Conservation (phyloP, 1,140 invertebrate genomes). For the Anagrus nilaparvatae region DNA sequence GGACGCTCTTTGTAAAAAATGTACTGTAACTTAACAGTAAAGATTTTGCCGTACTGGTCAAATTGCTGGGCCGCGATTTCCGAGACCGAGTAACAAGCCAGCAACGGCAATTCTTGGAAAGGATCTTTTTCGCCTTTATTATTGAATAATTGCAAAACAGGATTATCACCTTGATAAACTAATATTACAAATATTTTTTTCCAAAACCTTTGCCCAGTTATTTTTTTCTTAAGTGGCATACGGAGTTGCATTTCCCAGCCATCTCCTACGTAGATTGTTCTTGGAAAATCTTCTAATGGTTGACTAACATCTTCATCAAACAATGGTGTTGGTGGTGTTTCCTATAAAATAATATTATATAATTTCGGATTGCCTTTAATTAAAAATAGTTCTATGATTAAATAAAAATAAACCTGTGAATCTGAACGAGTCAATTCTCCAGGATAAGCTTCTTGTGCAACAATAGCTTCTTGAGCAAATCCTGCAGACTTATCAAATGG, state of each 20-base stretch:
- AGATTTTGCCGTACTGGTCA: slow-evolving; percentile 98
- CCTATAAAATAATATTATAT: slow-evolving; percentile 35
- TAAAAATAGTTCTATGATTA: slow-evolving; percentile 8
- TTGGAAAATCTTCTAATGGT: slow-evolving; percentile 85
- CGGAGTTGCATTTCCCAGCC: slow-evolving; percentile 96
- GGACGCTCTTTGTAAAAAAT: slow-evolving; percentile 97
- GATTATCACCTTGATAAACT: slow-evolving; percentile 67
- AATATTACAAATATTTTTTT: slow-evolving; percentile 90
- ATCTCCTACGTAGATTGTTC: slow-evolving; percentile 66
- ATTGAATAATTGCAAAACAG: slow-evolving; percentile 78
- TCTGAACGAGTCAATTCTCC: slow-evolving; percentile 33
- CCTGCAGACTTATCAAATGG: slow-evolving; percentile 70
- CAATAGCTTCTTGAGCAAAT: slow-evolving; percentile 36
- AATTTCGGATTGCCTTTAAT: not conserved
- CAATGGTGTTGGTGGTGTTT: slow-evolving; percentile 80
- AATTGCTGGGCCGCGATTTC: slow-evolving; percentile 93
- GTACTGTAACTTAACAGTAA: slow-evolving; percentile 96
- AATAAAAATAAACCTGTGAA: slow-evolving; percentile 29
- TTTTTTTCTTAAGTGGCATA: slow-evolving; percentile 96
- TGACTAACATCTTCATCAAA: slow-evolving; percentile 92
- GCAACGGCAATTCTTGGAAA: slow-evolving; percentile 85
- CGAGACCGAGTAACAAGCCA: slow-evolving; percentile 86
- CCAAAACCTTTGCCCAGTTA: slow-evolving; percentile 95
- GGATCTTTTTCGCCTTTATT: slow-evolving; percentile 79
- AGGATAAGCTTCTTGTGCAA: slow-evolving; percentile 22